Evolutionary conservation across 2,888 invertebrate genomes (phyloP).

Genomic region (Drosophila paracracens): DNA sequence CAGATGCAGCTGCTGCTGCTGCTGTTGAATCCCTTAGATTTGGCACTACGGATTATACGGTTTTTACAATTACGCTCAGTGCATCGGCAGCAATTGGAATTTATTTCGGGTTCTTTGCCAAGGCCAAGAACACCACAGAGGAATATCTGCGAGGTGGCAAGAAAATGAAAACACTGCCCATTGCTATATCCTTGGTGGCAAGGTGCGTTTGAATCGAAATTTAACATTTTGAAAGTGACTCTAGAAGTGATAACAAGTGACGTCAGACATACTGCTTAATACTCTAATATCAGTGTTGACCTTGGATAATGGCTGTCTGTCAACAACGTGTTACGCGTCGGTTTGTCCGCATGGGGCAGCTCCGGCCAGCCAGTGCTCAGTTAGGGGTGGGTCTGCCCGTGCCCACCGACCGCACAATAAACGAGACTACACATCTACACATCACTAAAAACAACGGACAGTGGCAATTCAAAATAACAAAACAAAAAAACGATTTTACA

Average conservation of each 20-base stretch:
- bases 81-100: constrained; percentile 87
- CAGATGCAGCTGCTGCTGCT: not conserved
- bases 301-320: not conserved
- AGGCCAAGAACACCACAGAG: constrained; percentile 85
- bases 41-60: constrained; percentile 86
- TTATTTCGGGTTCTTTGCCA: constrained; percentile 86
- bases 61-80: constrained; percentile 86
- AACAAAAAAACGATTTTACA: too few species aligned
- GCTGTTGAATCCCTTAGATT: constrained; percentile 65
- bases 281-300: not conserved
- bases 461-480: too few species aligned
- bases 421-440: too few species aligned
- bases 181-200: constrained; percentile 88
- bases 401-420: too few species aligned
- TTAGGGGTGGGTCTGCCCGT: too few species aligned
- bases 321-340: too few species aligned
- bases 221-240: not conserved
- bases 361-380: too few species aligned
- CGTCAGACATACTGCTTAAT: not conserved
- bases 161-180: constrained; percentile 87
- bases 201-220: constrained; percentile 66
- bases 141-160: constrained; percentile 87
- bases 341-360: too few species aligned
- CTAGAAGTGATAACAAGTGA: not conserved
- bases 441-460: too few species aligned